A percentile compares a stretch with the other conserved stretches of the same genome.
These are phyloP conservation scores for Distichodus sexfasciatus DNA, from an alignment of 2,797 vertebrate species.

Conservation along the genomic window DNA sequence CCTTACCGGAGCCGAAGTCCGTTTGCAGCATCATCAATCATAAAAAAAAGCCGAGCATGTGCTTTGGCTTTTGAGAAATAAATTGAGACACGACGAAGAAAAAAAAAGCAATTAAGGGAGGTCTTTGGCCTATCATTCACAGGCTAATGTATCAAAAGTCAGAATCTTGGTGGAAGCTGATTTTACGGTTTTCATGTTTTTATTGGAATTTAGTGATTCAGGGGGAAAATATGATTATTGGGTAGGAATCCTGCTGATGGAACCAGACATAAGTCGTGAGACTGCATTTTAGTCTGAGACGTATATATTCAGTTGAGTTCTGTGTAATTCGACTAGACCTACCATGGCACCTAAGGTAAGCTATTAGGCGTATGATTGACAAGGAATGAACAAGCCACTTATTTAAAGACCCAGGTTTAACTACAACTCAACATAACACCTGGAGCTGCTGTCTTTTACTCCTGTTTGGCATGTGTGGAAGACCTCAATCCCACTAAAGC, in stretches of 20 bases:
- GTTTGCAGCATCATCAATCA: slow-evolving; percentile 76
- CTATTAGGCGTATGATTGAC: not conserved
- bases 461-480: slow-evolving; percentile 40
- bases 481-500: slow-evolving; percentile 45
- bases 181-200: slow-evolving; percentile 22
- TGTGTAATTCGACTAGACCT: not conserved
- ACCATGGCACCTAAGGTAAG: not conserved
- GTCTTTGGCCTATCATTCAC: slow-evolving; percentile 70
- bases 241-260: not conserved
- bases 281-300: not conserved
- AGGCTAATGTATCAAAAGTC: slow-evolving; percentile 59
- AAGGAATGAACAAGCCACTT: not conserved
- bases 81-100: slow-evolving; percentile 55
- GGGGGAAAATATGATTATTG: not conserved
- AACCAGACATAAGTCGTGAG: not conserved
- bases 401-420: slow-evolving; percentile 18
- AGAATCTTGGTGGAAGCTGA: slow-evolving; percentile 11
- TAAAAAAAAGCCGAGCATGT: slow-evolving; percentile 64
- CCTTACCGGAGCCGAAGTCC: slow-evolving; percentile 70
- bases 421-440: slow-evolving; percentile 2
- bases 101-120: slow-evolving; percentile 58
- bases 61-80: slow-evolving; percentile 69
- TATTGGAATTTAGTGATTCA: slow-evolving; percentile 17
- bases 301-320: not conserved
- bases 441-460: slow-evolving; percentile 16